Evolutionary conservation across 2,113 vertebrate genomes (phyloP).

Genomic region (Cryptomyrus ogoouensis): DNA sequence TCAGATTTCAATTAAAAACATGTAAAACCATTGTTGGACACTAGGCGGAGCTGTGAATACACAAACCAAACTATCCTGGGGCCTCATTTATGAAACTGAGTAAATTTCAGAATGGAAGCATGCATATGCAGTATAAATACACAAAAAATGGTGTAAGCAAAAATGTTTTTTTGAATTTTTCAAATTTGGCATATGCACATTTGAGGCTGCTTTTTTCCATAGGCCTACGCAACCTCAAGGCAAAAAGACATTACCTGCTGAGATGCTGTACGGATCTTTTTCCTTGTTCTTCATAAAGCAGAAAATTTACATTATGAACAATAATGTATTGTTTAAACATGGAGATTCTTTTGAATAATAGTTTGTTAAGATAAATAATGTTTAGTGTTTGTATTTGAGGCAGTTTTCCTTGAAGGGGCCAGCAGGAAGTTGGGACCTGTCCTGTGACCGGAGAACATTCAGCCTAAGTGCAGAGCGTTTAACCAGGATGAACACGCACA

Average conservation of each 20-base stretch:
- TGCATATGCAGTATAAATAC: neutral
- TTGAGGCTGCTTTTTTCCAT: neutral
- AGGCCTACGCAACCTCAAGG: neutral
- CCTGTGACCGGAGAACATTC: neutral
- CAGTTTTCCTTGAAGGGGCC: neutral
- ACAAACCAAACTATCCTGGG: neutral
- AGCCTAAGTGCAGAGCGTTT: conserved; percentile 19
- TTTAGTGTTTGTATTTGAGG: neutral
- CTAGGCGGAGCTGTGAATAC: conserved; percentile 31
- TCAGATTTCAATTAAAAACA: neutral
- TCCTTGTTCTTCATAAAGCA: neutral
- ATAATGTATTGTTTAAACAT: neutral
- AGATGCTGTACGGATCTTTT: neutral
- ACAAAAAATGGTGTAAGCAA: neutral
- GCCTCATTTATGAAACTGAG: neutral
- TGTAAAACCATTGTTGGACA: conserved; percentile 30
- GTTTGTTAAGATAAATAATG: neutral
- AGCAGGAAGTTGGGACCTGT: neutral
- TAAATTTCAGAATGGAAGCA: neutral
- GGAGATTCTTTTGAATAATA: neutral
- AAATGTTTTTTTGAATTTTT: neutral
- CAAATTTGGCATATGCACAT: neutral
- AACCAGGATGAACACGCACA: conserved; percentile 50
- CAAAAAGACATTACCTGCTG: neutral
- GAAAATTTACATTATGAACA: neutral